Conservation (phyloP, 2,113 vertebrate genomes). For the Rhizomys pruinosus region DNA sequence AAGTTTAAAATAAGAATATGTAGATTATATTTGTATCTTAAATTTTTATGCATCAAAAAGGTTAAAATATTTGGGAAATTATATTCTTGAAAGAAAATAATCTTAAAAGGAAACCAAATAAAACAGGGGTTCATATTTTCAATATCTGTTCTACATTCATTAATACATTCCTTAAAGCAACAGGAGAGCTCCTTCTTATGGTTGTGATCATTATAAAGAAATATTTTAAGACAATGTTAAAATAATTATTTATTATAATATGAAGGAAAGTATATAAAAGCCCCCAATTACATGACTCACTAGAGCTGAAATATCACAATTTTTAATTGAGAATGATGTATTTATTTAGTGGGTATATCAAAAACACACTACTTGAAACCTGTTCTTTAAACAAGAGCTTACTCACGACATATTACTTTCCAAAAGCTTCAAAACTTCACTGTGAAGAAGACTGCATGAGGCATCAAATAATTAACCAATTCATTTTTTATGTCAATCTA, state of each 20-base stretch:
- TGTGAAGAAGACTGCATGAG: not conserved
- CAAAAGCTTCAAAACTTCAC: not conserved
- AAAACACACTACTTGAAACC: not conserved
- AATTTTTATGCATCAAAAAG: slow-evolving; percentile 15
- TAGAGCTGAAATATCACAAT: not conserved
- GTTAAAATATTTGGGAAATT: slow-evolving; percentile 24
- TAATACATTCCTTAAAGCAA: slow-evolving; percentile 3
- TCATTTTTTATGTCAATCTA: not conserved
- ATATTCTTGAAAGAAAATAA: slow-evolving; percentile 13
- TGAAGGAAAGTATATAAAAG: not conserved
- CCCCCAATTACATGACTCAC: not conserved
- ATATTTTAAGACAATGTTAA: not conserved
- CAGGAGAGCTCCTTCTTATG: not conserved
- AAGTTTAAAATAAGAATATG: slow-evolving; percentile 7
- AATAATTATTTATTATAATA: not conserved
- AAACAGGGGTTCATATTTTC: slow-evolving; percentile 43
- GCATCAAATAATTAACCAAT: slow-evolving; percentile 41
- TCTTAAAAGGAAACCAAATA: slow-evolving; percentile 34
- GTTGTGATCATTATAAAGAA: slow-evolving; percentile 12
- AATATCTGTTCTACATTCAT: not conserved
- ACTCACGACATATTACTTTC: slow-evolving; percentile 29
- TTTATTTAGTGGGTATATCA: not conserved
- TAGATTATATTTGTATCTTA: not conserved
- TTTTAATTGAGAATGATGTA: slow-evolving; percentile 30
- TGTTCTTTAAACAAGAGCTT: not conserved